Conservation (phyloP, 2,113 vertebrate genomes). For the Rhodinocichla rosea region DNA sequence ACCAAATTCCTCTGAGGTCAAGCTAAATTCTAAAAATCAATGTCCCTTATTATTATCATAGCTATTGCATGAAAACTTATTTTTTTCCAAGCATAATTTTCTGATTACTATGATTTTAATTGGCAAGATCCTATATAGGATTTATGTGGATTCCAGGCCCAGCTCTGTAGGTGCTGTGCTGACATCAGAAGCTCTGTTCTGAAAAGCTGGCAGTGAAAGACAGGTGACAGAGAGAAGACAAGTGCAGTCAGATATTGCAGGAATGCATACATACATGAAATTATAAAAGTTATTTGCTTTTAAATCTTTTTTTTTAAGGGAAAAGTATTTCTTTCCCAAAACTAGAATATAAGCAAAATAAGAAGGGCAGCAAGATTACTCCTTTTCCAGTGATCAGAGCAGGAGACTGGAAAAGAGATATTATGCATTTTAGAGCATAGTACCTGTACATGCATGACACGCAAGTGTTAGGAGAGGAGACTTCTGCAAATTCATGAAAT, state of each 20-base stretch:
- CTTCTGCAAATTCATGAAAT: background rate
- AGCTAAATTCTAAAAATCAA: background rate
- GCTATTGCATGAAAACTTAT: background rate
- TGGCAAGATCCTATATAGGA: accelerated
- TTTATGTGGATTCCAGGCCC: background rate
- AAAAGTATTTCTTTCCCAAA: background rate
- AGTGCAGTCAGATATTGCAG: background rate
- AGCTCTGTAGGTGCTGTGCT: background rate
- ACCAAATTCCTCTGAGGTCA: background rate
- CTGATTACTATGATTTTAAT: background rate
- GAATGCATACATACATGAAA: background rate
- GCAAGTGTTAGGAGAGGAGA: background rate
- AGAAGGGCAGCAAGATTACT: background rate
- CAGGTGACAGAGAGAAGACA: background rate
- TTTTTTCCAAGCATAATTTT: background rate
- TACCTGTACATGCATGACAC: background rate
- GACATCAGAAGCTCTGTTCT: background rate
- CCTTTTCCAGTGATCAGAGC: background rate
- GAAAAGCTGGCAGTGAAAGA: background rate
- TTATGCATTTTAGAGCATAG: background rate
- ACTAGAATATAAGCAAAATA: background rate
- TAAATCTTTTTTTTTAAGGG: background rate
- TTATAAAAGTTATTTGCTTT: background rate
- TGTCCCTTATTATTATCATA: background rate
- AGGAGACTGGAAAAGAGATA: background rate